A percentile compares a stretch with the other conserved stretches of the same genome.
Evolutionary conservation across 2,888 invertebrate genomes (phyloP).

Genomic region (Homarus gammarus): DNA sequence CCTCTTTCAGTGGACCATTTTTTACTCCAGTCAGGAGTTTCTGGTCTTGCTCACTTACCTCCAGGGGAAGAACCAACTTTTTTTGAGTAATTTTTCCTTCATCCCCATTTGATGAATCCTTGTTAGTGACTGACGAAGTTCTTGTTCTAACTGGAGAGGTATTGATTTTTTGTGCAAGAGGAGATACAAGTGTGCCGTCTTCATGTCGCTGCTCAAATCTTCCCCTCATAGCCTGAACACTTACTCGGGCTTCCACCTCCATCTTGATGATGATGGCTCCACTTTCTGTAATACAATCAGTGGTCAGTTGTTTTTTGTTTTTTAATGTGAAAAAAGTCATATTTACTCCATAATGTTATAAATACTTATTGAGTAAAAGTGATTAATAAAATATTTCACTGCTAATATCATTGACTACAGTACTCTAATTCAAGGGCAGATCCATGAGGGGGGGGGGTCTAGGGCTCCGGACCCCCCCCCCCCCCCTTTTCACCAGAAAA

Average conservation of each 20-base stretch:
- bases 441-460: too few relatives aligned
- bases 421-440: too few relatives aligned
- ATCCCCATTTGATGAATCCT: not conserved
- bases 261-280: slow-evolving; percentile 1
- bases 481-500: too few relatives aligned
- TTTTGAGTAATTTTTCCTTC: not conserved
- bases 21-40: not conserved
- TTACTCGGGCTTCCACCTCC: slow-evolving; percentile 63
- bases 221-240: slow-evolving; percentile 67
- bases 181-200: slow-evolving; percentile 1
- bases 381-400: too few relatives aligned
- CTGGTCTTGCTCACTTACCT: not conserved
- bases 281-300: slow-evolving; percentile 5
- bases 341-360: too few relatives aligned
- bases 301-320: too few relatives aligned
- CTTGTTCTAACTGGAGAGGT: slow-evolving; percentile 28
- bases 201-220: slow-evolving; percentile 63
- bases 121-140: slow-evolving; percentile 11
- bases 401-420: too few relatives aligned
- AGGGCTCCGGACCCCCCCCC: too few relatives aligned
- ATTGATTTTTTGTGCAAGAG: not conserved
- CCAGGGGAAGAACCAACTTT: not conserved
- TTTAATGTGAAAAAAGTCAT: too few relatives aligned
- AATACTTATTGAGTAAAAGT: too few relatives aligned
- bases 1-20: not conserved